phyloP scores from a whole-genome alignment of 1,140 invertebrate species.

The Zophobas atratus region DNA sequence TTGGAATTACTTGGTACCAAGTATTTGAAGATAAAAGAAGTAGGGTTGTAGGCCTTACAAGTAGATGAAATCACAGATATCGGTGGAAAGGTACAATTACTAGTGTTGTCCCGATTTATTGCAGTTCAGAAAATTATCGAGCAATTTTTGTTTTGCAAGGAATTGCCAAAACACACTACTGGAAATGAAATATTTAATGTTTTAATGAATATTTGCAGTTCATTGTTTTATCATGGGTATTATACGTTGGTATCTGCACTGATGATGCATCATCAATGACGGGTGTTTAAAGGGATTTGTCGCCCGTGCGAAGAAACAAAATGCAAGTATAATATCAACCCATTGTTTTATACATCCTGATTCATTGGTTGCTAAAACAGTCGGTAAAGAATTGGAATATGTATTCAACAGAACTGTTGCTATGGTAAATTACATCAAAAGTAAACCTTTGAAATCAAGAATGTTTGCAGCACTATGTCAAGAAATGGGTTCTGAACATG shows the following conservation, averaged over 20 bases:
- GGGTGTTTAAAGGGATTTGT: conserved; percentile 63
- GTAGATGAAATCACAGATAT: conserved; percentile 57
- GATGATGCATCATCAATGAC: conserved; percentile 67
- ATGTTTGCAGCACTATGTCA: no score
- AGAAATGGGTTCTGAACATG: no score
- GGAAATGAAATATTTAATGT: no score
- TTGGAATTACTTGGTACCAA: neutral
- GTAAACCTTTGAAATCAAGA: no score
- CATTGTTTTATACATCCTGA: conserved; percentile 66
- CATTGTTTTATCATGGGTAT: conserved; percentile 50
- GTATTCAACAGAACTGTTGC: no score
- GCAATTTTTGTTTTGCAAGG: no score
- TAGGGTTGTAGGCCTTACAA: conserved; percentile 49
- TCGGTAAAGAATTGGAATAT: conserved; percentile 10
- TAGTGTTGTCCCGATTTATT: no score
- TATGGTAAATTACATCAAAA: no score
- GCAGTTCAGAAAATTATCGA: no score
- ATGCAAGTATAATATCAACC: conserved; percentile 61
- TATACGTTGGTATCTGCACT: conserved; percentile 66
- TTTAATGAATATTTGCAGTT: no score
- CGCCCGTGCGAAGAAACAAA: conserved; percentile 62
- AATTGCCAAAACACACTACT: no score
- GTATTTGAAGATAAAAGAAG: conserved; percentile 51
- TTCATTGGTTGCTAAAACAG: conserved; percentile 55
- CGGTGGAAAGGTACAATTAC: no score